Conservation (phyloP, 1,140 invertebrate species). For the Rhopalosiphum maidis region DNA sequence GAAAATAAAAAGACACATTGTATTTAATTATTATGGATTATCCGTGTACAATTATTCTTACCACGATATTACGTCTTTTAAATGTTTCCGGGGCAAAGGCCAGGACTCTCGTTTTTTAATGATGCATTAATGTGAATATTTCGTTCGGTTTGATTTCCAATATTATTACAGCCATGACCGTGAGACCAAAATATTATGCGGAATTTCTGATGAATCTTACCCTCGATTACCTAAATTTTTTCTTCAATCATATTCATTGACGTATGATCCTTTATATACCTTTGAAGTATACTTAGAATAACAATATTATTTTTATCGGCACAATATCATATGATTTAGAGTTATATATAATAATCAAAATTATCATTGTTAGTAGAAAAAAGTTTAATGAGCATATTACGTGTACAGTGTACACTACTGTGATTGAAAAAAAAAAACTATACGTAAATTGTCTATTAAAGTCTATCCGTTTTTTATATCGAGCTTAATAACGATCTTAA, state of each 20-base stretch:
- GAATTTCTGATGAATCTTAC: not conserved
- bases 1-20: not conserved
- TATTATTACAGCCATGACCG: not conserved
- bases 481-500: not conserved
- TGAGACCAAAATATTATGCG: not conserved
- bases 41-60: not conserved
- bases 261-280: not conserved
- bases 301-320: too few species aligned
- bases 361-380: not conserved
- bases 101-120: not conserved
- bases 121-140: not conserved
- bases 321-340: not conserved
- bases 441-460: not conserved
- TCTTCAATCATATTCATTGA: not conserved
- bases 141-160: not conserved
- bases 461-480: not conserved
- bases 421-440: not conserved
- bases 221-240: not conserved
- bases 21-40: not conserved
- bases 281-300: not conserved
- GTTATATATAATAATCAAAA: not conserved
- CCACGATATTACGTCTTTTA: not conserved
- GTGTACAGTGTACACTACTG: not conserved
- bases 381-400: not conserved
- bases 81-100: constrained; percentile 1